Evolutionary conservation across 2,888 invertebrate species (phyloP).

Genomic region (Ethmia dodecea): DNA sequence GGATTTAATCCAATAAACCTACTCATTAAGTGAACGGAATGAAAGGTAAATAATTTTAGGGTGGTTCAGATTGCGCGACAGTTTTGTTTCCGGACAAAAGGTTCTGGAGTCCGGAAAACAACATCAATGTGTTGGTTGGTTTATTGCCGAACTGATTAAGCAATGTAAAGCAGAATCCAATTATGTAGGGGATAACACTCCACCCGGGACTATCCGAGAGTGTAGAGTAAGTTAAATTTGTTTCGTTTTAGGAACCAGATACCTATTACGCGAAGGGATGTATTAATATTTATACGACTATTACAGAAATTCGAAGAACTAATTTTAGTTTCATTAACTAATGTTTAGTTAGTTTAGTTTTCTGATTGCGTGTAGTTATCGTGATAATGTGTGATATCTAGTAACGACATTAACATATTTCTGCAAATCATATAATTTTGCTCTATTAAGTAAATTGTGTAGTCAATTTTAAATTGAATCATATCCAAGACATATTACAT

Average conservation of each 20-base stretch:
- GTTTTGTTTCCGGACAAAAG: conserved; percentile 40
- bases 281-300: too few relatives aligned
- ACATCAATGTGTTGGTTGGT: conserved; percentile 23
- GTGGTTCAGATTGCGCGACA: conserved; percentile 38
- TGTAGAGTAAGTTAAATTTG: conserved; percentile 20
- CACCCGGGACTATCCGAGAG: conserved; percentile 18
- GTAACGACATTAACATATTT: too few relatives aligned
- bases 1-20: conserved; percentile 76
- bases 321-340: too few relatives aligned
- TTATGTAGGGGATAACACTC: conserved; percentile 32
- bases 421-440: too few relatives aligned
- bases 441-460: too few relatives aligned
- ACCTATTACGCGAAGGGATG: too few relatives aligned
- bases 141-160: conserved; percentile 35
- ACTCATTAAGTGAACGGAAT: conserved; percentile 72
- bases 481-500: too few relatives aligned
- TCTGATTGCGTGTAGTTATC: too few relatives aligned
- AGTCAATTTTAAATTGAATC: too few relatives aligned
- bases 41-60: conserved; percentile 73
- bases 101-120: conserved; percentile 24
- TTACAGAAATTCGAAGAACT: too few relatives aligned
- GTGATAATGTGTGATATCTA: too few relatives aligned
- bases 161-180: conserved; percentile 36
- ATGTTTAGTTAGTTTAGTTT: too few relatives aligned
- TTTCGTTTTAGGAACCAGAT: conserved; percentile 16